phyloP scores from a whole-genome alignment of 2,888 invertebrate genomes.

The Bellardia pandia region DNA sequence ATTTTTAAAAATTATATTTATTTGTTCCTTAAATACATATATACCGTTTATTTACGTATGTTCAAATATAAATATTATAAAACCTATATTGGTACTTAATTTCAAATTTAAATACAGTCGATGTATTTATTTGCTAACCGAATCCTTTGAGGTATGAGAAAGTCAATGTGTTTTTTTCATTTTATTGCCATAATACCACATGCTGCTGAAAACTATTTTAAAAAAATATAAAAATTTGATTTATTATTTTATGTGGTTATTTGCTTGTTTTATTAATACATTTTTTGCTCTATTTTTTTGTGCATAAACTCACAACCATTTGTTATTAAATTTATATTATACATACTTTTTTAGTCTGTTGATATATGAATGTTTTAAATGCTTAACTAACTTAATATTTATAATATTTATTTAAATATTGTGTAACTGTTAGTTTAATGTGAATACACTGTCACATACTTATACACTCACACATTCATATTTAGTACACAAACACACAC shows the following conservation, averaged over 20 bases:
- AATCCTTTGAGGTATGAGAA: neutral
- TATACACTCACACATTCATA: conserved; percentile 52
- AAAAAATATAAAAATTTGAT: conserved; percentile 65
- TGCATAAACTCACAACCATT: neutral
- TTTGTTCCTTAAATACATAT: neutral
- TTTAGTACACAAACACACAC: neutral
- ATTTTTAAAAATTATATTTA: neutral
- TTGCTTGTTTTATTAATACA: conserved; percentile 62
- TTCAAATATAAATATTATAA: too few species aligned
- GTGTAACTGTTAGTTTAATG: conserved; percentile 40
- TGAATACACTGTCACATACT: conserved; percentile 10
- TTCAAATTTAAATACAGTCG: neutral
- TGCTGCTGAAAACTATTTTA: conserved; percentile 59
- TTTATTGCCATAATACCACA: conserved; percentile 35
- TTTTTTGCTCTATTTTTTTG: neutral
- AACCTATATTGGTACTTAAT: neutral
- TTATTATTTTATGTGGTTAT: conserved; percentile 69
- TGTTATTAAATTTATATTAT: conserved; percentile 12
- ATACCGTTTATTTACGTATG: too few species aligned
- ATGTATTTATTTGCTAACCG: neutral
- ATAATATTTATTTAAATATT: conserved; percentile 59
- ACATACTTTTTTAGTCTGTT: neutral
- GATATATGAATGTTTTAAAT: conserved; percentile 42
- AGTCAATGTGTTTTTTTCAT: conserved; percentile 15
- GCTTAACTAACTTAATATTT: conserved; percentile 61